Evolutionary conservation across 1,140 invertebrate species (phyloP).

Genomic region (Pollicipes pollicipes): DNA sequence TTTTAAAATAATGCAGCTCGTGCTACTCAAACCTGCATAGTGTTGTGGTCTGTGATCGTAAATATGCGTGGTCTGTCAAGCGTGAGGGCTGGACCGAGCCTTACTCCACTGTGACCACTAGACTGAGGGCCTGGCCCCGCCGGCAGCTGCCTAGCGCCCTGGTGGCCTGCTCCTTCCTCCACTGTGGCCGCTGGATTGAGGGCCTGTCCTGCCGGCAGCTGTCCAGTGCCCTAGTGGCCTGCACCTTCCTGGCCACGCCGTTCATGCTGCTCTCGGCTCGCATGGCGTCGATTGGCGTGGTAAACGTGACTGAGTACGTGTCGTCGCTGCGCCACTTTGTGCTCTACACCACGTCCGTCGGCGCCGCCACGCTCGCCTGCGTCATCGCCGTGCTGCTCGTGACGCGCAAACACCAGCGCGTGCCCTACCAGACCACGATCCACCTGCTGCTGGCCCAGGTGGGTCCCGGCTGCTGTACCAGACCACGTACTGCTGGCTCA

Average conservation of each 20-base stretch:
- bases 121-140: too few species aligned
- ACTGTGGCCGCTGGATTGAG: too few species aligned
- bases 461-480: too few species aligned
- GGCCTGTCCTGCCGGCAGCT: constrained; percentile 49
- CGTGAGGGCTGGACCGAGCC: too few species aligned
- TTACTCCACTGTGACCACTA: too few species aligned
- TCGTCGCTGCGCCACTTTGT: neutral
- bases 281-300: constrained; percentile 56
- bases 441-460: neutral
- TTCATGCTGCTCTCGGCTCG: constrained; percentile 88
- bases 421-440: neutral
- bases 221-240: constrained; percentile 77
- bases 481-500: too few species aligned
- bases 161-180: too few species aligned
- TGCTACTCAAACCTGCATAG: too few species aligned
- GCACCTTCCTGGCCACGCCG: constrained; percentile 81
- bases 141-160: too few species aligned
- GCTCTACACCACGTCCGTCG: neutral
- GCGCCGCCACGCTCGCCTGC: neutral
- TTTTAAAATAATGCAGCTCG: too few species aligned
- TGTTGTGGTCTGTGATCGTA: too few species aligned
- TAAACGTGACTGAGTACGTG: constrained; percentile 47
- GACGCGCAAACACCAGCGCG: neutral
- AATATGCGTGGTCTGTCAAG: too few species aligned
- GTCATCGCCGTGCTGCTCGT: neutral